These are phyloP conservation scores for Pyrocephalus nanus DNA, from an alignment of 2,797 vertebrate genomes.

Conservation along the genomic window DNA sequence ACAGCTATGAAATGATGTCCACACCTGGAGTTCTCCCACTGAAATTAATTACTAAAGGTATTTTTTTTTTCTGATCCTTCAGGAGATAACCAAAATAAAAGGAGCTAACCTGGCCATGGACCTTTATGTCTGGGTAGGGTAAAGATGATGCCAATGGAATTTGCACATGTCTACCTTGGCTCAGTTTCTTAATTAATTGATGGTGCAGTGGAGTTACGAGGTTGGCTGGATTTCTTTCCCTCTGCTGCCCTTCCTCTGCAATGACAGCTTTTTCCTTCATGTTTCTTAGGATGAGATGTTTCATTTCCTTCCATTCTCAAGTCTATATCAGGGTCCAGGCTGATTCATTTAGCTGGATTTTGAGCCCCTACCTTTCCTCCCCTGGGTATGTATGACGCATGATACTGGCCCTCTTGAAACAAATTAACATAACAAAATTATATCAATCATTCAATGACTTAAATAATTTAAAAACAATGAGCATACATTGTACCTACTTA, in stretches of 20 bases:
- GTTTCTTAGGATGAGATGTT: background rate
- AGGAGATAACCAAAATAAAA: background rate
- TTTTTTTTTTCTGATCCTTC: background rate
- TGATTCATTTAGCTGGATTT: background rate
- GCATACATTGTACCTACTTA: background rate
- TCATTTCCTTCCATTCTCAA: background rate
- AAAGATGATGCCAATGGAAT: background rate
- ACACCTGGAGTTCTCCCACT: background rate
- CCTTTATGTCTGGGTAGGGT: background rate
- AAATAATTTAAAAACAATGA: slow-evolving; percentile 18
- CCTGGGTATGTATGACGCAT: background rate
- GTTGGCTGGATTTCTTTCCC: slow-evolving; percentile 28
- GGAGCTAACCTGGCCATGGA: background rate
- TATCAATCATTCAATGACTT: background rate
- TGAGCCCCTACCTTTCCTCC: slow-evolving; percentile 40
- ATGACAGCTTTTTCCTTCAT: background rate
- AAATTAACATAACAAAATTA: background rate
- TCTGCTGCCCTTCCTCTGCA: slow-evolving; percentile 1
- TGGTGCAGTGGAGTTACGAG: background rate
- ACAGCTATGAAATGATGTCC: background rate
- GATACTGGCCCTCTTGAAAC: background rate
- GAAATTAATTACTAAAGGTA: background rate
- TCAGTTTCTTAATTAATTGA: background rate
- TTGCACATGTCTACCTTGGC: background rate
- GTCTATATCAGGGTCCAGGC: background rate